phyloP scores from a whole-genome alignment of 1,140 invertebrate genomes.

The Bactericera cockerelli region DNA sequence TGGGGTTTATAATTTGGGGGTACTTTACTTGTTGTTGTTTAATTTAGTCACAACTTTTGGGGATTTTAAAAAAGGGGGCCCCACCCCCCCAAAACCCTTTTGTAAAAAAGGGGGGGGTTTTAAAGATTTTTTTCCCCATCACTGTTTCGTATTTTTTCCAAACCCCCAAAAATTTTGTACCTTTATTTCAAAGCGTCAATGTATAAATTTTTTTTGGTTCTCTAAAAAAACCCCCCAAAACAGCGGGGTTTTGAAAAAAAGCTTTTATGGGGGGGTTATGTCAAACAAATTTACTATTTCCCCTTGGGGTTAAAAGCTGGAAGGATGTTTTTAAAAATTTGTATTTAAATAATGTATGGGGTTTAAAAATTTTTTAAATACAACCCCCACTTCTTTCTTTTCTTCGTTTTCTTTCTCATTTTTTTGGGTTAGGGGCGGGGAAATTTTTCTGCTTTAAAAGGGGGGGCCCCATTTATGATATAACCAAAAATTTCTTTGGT shows the following conservation, averaged over 20 bases:
- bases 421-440: conserved; percentile 28
- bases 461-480: too few relatives aligned
- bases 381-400: conserved; percentile 54
- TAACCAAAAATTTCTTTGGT: conserved; percentile 27
- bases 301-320: conserved; percentile 62
- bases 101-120: too few relatives aligned
- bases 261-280: conserved; percentile 44
- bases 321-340: conserved; percentile 64
- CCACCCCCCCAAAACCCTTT: too few relatives aligned
- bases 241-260: conserved; percentile 32
- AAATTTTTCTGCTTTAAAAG: too few relatives aligned
- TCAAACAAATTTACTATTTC: conserved; percentile 70
- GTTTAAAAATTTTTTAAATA: conserved; percentile 74
- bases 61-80: too few relatives aligned
- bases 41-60: too few relatives aligned
- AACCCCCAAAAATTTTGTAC: conserved; percentile 19
- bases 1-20: too few relatives aligned
- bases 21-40: too few relatives aligned
- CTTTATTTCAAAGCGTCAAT: conserved; percentile 9
- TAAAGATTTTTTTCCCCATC: conserved; percentile 60
- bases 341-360: conserved; percentile 82
- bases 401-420: conserved; percentile 28
- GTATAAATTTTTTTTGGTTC: conserved; percentile 24
- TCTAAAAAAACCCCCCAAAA: conserved; percentile 33
- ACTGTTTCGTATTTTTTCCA: conserved; percentile 21